Evolutionary conservation across 1,140 invertebrate genomes (phyloP).

Genomic region (Drosophila rhopaloa): DNA sequence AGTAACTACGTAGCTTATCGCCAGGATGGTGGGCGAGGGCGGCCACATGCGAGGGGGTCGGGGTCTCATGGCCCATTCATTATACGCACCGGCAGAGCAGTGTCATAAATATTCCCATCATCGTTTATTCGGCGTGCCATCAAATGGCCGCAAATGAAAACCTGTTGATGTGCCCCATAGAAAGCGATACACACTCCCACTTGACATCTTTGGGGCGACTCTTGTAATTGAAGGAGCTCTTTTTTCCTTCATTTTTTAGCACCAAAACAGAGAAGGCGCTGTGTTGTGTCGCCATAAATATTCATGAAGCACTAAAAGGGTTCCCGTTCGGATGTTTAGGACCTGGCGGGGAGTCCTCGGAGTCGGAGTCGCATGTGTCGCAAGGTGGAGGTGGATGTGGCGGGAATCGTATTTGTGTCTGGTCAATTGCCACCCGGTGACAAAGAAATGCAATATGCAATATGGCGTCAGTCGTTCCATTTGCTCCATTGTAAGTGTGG

Average conservation of each 20-base stretch:
- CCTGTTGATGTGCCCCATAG: constrained; percentile 66
- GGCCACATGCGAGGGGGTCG: neutral
- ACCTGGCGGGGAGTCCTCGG: neutral
- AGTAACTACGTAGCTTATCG: constrained; percentile 78
- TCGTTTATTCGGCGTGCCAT: constrained; percentile 74
- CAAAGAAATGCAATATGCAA: constrained; percentile 68
- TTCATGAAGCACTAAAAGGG: constrained; percentile 82
- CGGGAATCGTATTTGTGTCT: constrained; percentile 50
- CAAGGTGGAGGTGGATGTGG: constrained; percentile 39
- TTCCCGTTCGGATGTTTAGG: constrained; percentile 62
- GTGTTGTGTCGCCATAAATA: constrained; percentile 66
- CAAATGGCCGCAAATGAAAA: constrained; percentile 80
- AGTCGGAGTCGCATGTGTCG: neutral
- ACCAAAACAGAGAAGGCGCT: constrained; percentile 20
- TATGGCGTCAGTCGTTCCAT: constrained; percentile 33
- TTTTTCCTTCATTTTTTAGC: constrained; percentile 45
- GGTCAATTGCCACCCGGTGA: constrained; percentile 51
- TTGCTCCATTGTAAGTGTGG: constrained; percentile 46
- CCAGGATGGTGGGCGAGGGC: neutral
- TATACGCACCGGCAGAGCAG: constrained; percentile 73
- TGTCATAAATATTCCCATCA: constrained; percentile 84
- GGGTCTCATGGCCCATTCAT: constrained; percentile 71
- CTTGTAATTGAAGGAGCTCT: constrained; percentile 71
- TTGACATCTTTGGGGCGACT: constrained; percentile 32
- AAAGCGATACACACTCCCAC: constrained; percentile 9